These are phyloP conservation scores for Harmothoe impar DNA, from an alignment of 2,888 invertebrate genomes.

Conservation along the genomic window DNA sequence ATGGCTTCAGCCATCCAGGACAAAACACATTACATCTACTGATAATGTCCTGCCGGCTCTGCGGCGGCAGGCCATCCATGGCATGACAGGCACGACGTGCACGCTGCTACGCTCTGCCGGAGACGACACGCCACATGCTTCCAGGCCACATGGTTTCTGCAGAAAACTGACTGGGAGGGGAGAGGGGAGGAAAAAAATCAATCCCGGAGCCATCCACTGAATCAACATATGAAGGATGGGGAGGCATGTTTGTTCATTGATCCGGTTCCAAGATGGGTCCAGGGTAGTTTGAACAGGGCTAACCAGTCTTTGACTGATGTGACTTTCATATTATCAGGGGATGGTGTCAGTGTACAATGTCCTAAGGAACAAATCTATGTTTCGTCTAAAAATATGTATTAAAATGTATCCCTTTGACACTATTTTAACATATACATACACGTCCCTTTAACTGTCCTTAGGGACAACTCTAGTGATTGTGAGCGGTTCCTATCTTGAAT, in stretches of 20 bases:
- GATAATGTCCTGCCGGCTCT: not conserved
- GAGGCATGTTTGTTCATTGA: not conserved
- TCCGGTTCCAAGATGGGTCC: not conserved
- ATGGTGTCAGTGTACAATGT: no score
- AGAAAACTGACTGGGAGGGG: not conserved
- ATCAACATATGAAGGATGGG: slow-evolving; percentile 18
- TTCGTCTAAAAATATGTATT: no score
- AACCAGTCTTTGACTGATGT: not conserved
- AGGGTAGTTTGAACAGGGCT: not conserved
- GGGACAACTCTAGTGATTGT: no score
- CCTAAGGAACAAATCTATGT: no score
- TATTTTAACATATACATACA: no score
- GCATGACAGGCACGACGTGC: slow-evolving; percentile 6
- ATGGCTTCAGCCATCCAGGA: slow-evolving; percentile 2
- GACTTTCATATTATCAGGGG: no score
- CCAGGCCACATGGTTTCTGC: not conserved
- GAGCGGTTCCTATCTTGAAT: no score
- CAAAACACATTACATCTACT: not conserved
- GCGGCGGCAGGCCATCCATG: not conserved
- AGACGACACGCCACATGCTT: slow-evolving; percentile 1
- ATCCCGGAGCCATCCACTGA: not conserved
- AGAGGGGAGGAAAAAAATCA: not conserved
- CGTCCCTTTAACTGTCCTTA: no score
- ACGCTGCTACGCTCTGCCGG: slow-evolving; percentile 10
- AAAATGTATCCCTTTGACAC: no score